Conservation (phyloP, 2,888 invertebrate species). For the Mythimna lalbum region DNA sequence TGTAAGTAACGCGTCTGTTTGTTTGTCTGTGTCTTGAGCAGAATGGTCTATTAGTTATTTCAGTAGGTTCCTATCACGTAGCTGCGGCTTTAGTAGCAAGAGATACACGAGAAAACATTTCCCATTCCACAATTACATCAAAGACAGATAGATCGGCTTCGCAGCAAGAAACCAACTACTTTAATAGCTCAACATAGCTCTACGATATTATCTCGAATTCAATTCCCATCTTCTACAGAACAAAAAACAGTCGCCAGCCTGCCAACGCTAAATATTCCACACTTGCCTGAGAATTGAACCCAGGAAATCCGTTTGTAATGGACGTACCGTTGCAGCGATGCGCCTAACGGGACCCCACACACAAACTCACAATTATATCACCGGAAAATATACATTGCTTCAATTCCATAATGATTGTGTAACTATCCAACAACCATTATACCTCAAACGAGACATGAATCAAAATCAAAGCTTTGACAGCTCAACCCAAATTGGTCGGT, state of each 20-base stretch:
- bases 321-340: constrained; percentile 77
- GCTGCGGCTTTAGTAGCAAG: background rate
- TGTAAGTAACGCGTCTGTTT: background rate
- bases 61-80: background rate
- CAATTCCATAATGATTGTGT: constrained; percentile 85
- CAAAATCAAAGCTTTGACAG: constrained; percentile 53
- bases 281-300: constrained; percentile 81
- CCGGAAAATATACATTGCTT: constrained; percentile 86
- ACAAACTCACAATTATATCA: constrained; percentile 76
- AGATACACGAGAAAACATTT: constrained; percentile 7
- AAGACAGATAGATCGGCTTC: constrained; percentile 12
- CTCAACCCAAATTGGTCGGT: constrained; percentile 66
- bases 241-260: constrained; percentile 48
- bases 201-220: constrained; percentile 42
- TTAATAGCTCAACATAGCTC: constrained; percentile 46
- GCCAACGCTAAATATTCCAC: constrained; percentile 74
- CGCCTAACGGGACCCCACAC: constrained; percentile 78
- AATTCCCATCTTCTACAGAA: constrained; percentile 41
- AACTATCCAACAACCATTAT: constrained; percentile 67
- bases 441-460: constrained; percentile 56
- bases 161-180: constrained; percentile 34
- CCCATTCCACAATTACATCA: constrained; percentile 26
- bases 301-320: constrained; percentile 83
- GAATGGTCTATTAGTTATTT: background rate
- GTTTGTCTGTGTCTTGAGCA: background rate